Percentiles rank a stretch among this genome's conserved stretches.
Evolutionary conservation across 2,113 vertebrate genomes (phyloP).

Genomic region (Shinisaurus crocodilurus): DNA sequence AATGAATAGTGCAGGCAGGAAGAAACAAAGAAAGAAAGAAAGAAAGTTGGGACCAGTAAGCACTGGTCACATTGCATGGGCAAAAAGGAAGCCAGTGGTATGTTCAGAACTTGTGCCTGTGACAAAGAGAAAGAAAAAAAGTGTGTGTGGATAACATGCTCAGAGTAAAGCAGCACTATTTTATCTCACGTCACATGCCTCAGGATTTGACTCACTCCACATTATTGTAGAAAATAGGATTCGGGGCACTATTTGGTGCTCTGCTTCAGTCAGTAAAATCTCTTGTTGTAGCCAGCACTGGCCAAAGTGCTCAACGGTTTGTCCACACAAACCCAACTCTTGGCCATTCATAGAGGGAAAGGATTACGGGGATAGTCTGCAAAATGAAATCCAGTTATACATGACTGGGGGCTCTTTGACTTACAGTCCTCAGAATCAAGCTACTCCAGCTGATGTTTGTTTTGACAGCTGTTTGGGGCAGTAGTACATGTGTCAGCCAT

Average conservation of each 20-base stretch:
- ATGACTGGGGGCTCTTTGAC: conserved; percentile 38
- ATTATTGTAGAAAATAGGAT: conserved; percentile 38
- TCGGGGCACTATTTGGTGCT: conserved; percentile 2
- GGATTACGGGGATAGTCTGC: conserved; percentile 65
- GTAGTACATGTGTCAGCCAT: conserved; percentile 70
- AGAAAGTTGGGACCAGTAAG: background rate
- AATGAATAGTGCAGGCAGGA: background rate
- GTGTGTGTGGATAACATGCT: background rate
- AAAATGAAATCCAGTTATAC: conserved; percentile 61
- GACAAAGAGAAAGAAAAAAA: background rate
- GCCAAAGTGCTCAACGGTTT: conserved; percentile 43
- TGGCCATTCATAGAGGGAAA: conserved; percentile 57
- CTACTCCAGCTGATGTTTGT: conserved; percentile 73
- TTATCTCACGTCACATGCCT: background rate
- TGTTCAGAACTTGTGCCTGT: background rate
- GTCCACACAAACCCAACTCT: conserved; percentile 49
- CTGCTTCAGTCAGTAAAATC: background rate
- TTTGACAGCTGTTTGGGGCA: conserved; percentile 71
- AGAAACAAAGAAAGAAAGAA: background rate
- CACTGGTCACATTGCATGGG: background rate
- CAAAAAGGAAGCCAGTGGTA: background rate
- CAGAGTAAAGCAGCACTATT: background rate
- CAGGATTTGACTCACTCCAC: background rate
- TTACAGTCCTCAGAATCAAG: conserved; percentile 55
- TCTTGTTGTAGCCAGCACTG: conserved; percentile 32